Conservation (phyloP, 2,113 vertebrate species). For the Toxotes jaculatrix region DNA sequence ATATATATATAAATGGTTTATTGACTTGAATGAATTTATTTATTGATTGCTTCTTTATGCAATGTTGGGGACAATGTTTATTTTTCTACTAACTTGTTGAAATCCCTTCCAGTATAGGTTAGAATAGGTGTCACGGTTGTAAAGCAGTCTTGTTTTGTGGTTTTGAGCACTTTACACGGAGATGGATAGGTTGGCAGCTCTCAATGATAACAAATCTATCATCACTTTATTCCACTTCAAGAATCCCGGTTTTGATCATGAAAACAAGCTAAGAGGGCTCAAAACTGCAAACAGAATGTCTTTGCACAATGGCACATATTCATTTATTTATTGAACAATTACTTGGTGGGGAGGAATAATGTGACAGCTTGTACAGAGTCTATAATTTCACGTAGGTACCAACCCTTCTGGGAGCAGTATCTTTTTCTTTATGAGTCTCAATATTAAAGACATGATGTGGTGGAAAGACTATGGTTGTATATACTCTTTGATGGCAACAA, state of each 20-base stretch:
- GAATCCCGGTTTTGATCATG: slow-evolving; percentile 4
- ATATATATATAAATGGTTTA: slow-evolving; percentile 46
- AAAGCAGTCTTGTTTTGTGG: slow-evolving; percentile 60
- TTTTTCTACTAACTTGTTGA: slow-evolving; percentile 86
- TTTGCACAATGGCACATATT: slow-evolving; percentile 74
- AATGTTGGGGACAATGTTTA: slow-evolving; percentile 86
- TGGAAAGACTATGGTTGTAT: slow-evolving; percentile 19
- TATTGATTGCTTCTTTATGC: slow-evolving; percentile 85
- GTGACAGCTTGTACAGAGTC: slow-evolving; percentile 78
- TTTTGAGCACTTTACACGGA: slow-evolving; percentile 67
- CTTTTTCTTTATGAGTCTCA: slow-evolving; percentile 55
- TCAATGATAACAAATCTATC: slow-evolving; percentile 23
- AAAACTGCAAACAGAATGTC: slow-evolving; percentile 70
- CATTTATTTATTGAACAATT: slow-evolving; percentile 85
- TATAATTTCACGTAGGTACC: slow-evolving; percentile 65
- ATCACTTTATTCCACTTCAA: slow-evolving; percentile 25
- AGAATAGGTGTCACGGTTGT: slow-evolving; percentile 71
- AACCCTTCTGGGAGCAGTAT: slow-evolving; percentile 72
- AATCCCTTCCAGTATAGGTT: slow-evolving; percentile 75
- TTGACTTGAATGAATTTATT: slow-evolving; percentile 85
- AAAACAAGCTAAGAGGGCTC: slow-evolving; percentile 49
- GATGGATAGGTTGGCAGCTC: slow-evolving; percentile 58
- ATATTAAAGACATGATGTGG: slow-evolving; percentile 6
- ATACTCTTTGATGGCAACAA: slow-evolving; percentile 19
- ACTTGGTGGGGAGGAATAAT: slow-evolving; percentile 73